A percentile compares a stretch with the other conserved stretches of the same genome.
phyloP scores from a whole-genome alignment of 2,888 invertebrate species.

The Lasius fuliginosus region DNA sequence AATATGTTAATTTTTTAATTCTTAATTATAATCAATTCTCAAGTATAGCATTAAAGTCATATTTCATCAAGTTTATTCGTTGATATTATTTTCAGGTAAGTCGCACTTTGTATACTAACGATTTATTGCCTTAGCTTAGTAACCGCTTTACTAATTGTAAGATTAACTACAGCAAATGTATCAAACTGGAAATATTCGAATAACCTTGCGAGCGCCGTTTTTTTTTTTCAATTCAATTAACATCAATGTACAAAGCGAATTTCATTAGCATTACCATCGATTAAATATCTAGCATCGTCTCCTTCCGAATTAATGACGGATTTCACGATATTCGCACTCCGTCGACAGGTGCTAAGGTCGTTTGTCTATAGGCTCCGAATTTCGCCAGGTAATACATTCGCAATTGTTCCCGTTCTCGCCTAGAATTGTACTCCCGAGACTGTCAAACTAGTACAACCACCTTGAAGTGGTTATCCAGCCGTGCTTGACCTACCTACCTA shows the following conservation, averaged over 20 bases:
- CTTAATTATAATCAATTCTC: neutral
- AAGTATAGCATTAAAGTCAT: neutral
- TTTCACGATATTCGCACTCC: neutral
- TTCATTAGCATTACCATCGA: neutral
- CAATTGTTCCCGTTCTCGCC: conserved; percentile 10
- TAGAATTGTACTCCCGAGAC: conserved; percentile 20
- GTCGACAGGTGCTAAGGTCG: neutral
- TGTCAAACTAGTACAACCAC: neutral
- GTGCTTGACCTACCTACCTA: conserved; percentile 61
- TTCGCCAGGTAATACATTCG: neutral
- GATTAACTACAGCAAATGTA: neutral
- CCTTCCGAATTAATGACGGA: neutral
- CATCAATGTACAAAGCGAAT: neutral
- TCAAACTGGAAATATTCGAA: neutral
- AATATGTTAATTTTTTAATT: neutral
- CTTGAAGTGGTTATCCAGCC: conserved; percentile 50
- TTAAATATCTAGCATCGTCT: neutral
- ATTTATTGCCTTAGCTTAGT: neutral
- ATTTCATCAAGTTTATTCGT: neutral
- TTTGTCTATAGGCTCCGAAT: neutral
- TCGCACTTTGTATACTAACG: neutral
- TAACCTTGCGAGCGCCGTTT: neutral
- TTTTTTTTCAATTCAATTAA: neutral
- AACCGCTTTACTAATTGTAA: neutral
- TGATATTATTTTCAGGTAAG: neutral